Conservation (phyloP, 2,888 invertebrate genomes). For the Litoditis marina region DNA sequence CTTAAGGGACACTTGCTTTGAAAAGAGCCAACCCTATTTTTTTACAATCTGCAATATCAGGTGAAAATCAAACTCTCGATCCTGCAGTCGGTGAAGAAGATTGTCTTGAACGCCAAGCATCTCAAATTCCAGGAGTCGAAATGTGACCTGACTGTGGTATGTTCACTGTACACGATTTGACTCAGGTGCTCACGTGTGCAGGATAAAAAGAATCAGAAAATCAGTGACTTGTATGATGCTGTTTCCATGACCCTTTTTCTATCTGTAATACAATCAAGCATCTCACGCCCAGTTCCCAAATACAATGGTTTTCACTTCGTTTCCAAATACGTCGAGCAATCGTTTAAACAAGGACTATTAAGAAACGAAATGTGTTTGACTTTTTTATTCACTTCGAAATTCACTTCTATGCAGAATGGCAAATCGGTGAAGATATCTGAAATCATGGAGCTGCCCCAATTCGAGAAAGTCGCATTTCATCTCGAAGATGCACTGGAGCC, state of each 20-base stretch:
- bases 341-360: too few species aligned
- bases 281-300: too few species aligned
- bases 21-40: too few species aligned
- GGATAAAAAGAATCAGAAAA: slow-evolving; percentile 2
- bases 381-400: neutral
- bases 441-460: slow-evolving; percentile 26
- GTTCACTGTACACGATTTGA: neutral
- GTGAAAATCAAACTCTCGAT: slow-evolving; percentile 45
- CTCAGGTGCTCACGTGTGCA: neutral
- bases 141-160: slow-evolving; percentile 5
- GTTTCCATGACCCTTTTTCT: too few species aligned
- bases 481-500: slow-evolving; percentile 35
- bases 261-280: too few species aligned
- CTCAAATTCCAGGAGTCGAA: slow-evolving; percentile 29
- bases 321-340: too few species aligned
- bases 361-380: too few species aligned
- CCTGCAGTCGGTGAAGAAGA: slow-evolving; percentile 30
- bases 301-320: too few species aligned
- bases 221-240: neutral
- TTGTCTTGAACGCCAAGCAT: slow-evolving; percentile 46
- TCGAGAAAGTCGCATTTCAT: slow-evolving; percentile 50
- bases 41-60: too few species aligned
- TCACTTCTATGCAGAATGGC: slow-evolving; percentile 1
- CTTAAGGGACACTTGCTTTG: too few species aligned
- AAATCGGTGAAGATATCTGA: slow-evolving; percentile 19